phyloP scores from a whole-genome alignment of 2,888 invertebrate species.

The Conistra vaccinii region DNA sequence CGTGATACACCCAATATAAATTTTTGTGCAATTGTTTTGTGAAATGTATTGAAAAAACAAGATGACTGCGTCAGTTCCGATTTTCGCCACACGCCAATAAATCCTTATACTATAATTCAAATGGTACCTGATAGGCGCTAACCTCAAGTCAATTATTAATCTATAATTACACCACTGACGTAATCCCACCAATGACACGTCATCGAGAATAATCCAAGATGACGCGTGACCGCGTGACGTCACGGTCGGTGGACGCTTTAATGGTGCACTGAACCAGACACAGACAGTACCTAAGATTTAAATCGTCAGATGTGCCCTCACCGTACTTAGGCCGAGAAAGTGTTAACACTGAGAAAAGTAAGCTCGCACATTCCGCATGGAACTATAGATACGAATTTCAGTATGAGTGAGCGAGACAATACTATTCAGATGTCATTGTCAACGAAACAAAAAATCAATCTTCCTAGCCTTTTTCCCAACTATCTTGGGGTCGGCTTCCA shows the following conservation, averaged over 20 bases:
- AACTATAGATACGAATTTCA: neutral
- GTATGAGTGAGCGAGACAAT: neutral
- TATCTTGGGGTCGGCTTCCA: no score
- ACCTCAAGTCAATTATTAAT: neutral
- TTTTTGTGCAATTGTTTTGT: no score
- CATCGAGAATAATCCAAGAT: conserved; percentile 36
- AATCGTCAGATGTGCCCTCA: neutral
- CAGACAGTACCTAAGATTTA: conserved; percentile 20
- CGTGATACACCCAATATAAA: no score
- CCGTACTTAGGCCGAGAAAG: no score
- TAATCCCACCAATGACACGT: conserved; percentile 5
- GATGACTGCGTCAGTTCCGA: no score
- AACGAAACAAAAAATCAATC: no score
- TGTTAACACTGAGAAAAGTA: no score
- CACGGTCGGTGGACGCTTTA: conserved; percentile 1
- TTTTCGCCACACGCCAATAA: no score
- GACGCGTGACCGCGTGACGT: conserved; percentile 32
- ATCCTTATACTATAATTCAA: neutral
- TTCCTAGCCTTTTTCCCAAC: no score
- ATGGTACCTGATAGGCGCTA: neutral
- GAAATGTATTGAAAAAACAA: no score
- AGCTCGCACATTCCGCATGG: neutral
- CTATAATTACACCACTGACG: neutral
- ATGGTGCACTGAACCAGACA: conserved; percentile 16
- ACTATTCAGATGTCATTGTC: neutral